phyloP scores from a whole-genome alignment of 2,113 vertebrate genomes.

The Chiloscyllium plagiosum region DNA sequence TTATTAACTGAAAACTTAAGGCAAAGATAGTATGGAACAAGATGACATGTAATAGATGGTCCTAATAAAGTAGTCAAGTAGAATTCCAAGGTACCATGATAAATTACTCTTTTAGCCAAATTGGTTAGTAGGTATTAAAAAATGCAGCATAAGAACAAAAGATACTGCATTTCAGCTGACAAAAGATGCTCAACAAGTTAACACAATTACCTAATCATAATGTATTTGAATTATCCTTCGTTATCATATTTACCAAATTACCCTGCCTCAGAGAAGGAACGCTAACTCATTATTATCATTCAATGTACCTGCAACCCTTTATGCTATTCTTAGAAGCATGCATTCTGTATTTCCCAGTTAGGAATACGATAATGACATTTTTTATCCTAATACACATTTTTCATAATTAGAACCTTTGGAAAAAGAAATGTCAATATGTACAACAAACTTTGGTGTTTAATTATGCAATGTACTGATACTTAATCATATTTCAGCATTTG shows the following conservation, averaged over 20 bases:
- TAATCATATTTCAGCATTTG: not conserved
- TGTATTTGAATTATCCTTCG: not conserved
- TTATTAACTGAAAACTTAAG: conserved; percentile 3
- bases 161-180: not conserved
- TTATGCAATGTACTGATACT: not conserved
- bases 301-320: not conserved
- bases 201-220: not conserved
- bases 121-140: not conserved
- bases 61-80: conserved; percentile 5
- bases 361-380: not conserved
- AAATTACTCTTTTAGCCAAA: not conserved
- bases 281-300: not conserved
- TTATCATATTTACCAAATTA: not conserved
- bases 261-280: not conserved
- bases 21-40: not conserved
- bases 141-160: not conserved
- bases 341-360: not conserved
- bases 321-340: not conserved
- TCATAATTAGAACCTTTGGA: not conserved
- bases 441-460: not conserved
- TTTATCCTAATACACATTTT: not conserved
- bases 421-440: not conserved
- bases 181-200: not conserved
- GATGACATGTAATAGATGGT: conserved; percentile 15
- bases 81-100: not conserved